Evolutionary conservation across 2,113 vertebrate species (phyloP).

Genomic region (Dendrocopos noguchii): DNA sequence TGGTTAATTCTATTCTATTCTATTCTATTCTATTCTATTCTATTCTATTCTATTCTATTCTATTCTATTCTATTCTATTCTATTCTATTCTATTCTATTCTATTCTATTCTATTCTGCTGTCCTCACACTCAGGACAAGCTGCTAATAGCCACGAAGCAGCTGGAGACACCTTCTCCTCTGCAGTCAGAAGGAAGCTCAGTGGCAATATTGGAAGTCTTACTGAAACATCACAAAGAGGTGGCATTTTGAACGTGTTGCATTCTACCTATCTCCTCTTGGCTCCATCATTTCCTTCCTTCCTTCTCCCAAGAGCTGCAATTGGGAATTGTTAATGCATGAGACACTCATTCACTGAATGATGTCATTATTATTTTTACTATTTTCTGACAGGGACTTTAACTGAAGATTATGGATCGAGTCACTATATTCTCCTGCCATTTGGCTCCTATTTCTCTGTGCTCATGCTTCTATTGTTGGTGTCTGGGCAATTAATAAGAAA

Average conservation of each 20-base stretch:
- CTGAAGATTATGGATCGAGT: background rate
- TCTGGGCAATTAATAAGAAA: background rate
- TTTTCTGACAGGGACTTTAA: background rate
- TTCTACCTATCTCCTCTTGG: background rate
- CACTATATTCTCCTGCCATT: background rate
- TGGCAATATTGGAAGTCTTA: background rate
- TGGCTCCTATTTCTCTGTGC: background rate
- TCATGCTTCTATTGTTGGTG: background rate
- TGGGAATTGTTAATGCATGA: background rate
- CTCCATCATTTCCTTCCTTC: background rate
- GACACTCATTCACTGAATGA: background rate
- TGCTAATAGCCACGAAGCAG: background rate
- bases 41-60: no score
- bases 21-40: no score
- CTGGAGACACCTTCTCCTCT: background rate
- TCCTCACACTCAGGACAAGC: background rate
- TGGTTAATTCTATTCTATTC: no score
- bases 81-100: no score
- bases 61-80: no score
- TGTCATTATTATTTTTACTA: background rate
- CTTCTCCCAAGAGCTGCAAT: background rate
- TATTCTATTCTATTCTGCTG: background rate
- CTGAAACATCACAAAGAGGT: background rate
- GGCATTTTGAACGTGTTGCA: background rate
- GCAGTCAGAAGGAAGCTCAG: fast-evolving